Evolutionary conservation across 1,140 invertebrate species (phyloP).

Genomic region (Drosophila grimshawi): DNA sequence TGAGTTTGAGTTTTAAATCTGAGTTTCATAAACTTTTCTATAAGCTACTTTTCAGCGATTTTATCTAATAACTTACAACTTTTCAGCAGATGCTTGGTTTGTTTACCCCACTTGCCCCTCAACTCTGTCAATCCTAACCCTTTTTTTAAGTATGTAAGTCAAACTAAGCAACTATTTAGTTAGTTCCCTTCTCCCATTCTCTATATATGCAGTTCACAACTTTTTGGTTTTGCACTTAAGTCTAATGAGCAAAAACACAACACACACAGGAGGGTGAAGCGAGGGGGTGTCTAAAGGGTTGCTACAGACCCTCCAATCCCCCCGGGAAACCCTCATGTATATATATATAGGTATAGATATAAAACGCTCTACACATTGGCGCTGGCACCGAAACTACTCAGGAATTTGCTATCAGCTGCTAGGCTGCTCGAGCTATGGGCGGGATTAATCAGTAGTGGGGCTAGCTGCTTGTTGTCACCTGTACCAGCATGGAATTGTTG

Average conservation of each 20-base stretch:
- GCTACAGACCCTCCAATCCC: too few relatives aligned
- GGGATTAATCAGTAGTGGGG: slow-evolving; percentile 43
- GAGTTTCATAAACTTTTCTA: too few relatives aligned
- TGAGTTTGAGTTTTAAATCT: too few relatives aligned
- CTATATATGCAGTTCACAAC: slow-evolving; percentile 22
- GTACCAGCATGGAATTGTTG: slow-evolving; percentile 60
- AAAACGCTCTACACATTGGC: slow-evolving; percentile 68
- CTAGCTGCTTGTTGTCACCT: slow-evolving; percentile 65
- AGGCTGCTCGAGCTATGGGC: slow-evolving; percentile 67
- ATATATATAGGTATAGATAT: not conserved
- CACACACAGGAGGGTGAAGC: not conserved
- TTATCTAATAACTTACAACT: too few relatives aligned
- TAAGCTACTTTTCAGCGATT: too few relatives aligned
- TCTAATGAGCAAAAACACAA: slow-evolving; percentile 64
- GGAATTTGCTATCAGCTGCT: slow-evolving; percentile 74
- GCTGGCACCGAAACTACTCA: slow-evolving; percentile 76
- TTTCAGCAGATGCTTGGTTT: too few relatives aligned
- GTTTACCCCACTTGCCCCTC: too few relatives aligned
- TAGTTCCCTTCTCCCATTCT: not conserved
- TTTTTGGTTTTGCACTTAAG: slow-evolving; percentile 28
- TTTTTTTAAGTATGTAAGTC: not conserved
- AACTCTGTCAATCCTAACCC: slow-evolving; percentile 15
- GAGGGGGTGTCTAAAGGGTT: not conserved
- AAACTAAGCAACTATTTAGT: not conserved
- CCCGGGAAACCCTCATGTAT: not conserved